These are phyloP conservation scores for Rhinophrynus dorsalis DNA, from an alignment of 2,797 vertebrate genomes.

Conservation along the genomic window DNA sequence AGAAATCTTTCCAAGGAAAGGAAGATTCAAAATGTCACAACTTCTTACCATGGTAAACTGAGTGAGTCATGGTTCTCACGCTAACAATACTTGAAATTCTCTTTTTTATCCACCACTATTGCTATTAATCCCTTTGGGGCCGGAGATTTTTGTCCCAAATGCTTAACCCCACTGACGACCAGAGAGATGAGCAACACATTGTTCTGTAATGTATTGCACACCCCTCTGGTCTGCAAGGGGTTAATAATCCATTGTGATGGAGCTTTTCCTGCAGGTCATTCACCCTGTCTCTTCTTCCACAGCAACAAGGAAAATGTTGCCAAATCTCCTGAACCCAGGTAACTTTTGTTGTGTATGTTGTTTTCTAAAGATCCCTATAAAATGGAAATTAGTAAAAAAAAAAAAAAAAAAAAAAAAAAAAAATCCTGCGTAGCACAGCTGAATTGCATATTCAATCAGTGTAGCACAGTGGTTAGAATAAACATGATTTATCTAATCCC, in stretches of 20 bases:
- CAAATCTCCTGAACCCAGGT: conserved; percentile 65
- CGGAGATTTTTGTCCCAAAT: conserved; percentile 10
- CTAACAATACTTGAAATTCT: background rate
- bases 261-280: conserved; percentile 29
- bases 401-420: too few species aligned
- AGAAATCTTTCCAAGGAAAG: too few species aligned
- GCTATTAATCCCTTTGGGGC: conserved; percentile 37
- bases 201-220: too few species aligned
- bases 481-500: too few species aligned
- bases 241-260: background rate
- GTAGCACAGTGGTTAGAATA: too few species aligned
- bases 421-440: too few species aligned
- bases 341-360: conserved; percentile 53
- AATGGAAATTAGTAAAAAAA: too few species aligned
- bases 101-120: background rate
- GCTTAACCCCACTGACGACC: too few species aligned
- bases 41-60: background rate
- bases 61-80: conserved; percentile 35
- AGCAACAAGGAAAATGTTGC: conserved; percentile 65
- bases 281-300: conserved; percentile 63
- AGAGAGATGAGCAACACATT: too few species aligned
- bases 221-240: too few species aligned
- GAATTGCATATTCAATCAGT: too few species aligned
- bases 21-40: too few species aligned
- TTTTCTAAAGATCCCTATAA: background rate